Percentiles rank a stretch among this genome's conserved stretches.
Evolutionary conservation across 1,140 invertebrate genomes (phyloP).

Genomic region (Meloidogyne floridensis): DNA sequence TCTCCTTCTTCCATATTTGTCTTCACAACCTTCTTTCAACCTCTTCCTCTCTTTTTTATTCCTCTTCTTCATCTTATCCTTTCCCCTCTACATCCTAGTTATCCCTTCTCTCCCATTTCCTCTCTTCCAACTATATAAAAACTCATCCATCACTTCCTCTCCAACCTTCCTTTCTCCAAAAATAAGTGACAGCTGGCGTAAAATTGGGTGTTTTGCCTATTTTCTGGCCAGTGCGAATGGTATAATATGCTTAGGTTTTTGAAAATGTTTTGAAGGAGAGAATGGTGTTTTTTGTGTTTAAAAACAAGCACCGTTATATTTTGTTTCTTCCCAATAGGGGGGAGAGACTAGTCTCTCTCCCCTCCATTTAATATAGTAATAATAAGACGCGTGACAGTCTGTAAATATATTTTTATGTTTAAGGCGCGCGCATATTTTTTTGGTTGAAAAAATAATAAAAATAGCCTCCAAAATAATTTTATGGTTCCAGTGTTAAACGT

Average conservation of each 20-base stretch:
- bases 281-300: neutral
- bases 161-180: neutral
- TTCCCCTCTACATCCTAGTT: too few relatives aligned
- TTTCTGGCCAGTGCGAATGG: too few relatives aligned
- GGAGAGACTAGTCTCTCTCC: neutral
- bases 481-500: too few relatives aligned
- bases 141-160: neutral
- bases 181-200: too few relatives aligned
- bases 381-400: too few relatives aligned
- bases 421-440: too few relatives aligned
- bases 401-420: too few relatives aligned
- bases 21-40: neutral
- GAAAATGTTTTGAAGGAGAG: constrained; percentile 20
- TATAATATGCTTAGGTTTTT: neutral
- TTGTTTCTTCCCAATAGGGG: neutral
- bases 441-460: too few relatives aligned
- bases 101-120: too few relatives aligned
- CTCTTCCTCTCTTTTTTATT: neutral
- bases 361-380: too few relatives aligned
- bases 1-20: neutral
- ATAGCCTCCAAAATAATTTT: too few relatives aligned
- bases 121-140: neutral
- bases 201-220: too few relatives aligned
- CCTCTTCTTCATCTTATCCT: neutral
- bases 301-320: neutral